A percentile compares a stretch with the other conserved stretches of the same genome.
These are phyloP conservation scores for Myotis planiceps DNA, from an alignment of 2,797 vertebrate genomes.

Conservation along the genomic window DNA sequence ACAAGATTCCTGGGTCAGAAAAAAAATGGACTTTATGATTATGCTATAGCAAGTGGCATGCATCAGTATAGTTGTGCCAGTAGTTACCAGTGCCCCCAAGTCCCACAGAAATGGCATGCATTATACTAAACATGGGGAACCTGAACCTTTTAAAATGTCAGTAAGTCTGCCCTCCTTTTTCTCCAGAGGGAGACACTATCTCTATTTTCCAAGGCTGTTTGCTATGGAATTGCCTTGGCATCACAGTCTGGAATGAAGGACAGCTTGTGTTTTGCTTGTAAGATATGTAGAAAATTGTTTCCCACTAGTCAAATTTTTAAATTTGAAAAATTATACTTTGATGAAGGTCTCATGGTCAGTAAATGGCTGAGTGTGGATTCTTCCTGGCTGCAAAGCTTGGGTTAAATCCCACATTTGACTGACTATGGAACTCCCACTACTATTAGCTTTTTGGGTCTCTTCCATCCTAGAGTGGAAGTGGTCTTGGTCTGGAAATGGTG, in stretches of 20 bases:
- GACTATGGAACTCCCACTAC: neutral
- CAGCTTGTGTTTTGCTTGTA: neutral
- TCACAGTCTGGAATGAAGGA: neutral
- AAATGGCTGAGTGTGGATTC: neutral
- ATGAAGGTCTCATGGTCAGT: neutral
- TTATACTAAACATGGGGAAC: neutral
- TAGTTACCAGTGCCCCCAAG: too few relatives aligned
- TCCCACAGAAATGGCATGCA: neutral
- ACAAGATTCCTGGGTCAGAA: neutral
- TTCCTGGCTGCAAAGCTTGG: neutral
- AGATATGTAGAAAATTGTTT: neutral
- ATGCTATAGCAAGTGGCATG: neutral
- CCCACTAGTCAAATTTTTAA: neutral
- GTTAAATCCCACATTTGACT: neutral
- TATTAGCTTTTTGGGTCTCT: neutral
- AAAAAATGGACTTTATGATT: neutral
- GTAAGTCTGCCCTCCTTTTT: neutral
- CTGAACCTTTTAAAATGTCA: neutral
- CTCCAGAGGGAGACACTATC: neutral
- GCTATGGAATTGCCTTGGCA: neutral
- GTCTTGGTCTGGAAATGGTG: constrained; percentile 11
- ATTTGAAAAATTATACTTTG: constrained; percentile 7
- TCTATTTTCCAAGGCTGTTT: neutral
- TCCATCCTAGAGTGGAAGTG: neutral
- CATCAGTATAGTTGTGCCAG: neutral